These are phyloP conservation scores for Dreissena rostriformis DNA, from an alignment of 1,140 invertebrate genomes.

Conservation along the genomic window DNA sequence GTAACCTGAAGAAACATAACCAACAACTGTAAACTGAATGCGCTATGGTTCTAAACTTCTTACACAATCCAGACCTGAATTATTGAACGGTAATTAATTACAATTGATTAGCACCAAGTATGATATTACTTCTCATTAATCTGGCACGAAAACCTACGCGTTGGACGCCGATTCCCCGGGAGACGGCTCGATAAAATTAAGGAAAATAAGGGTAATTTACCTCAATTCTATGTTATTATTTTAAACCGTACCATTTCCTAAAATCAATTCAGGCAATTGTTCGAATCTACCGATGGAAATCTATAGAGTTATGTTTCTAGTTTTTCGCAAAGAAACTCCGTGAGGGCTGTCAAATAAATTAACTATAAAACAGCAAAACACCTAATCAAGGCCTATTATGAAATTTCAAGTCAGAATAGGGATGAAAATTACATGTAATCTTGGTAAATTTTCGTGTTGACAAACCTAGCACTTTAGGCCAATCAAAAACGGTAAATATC, in stretches of 20 bases:
- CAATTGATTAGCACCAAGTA: slow-evolving; percentile 45
- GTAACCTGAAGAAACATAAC: too few relatives aligned
- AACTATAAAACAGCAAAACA: slow-evolving; percentile 69
- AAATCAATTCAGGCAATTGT: slow-evolving; percentile 62
- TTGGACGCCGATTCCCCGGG: slow-evolving; percentile 5
- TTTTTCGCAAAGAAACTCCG: slow-evolving; percentile 34
- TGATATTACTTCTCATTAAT: slow-evolving; percentile 17
- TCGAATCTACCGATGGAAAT: slow-evolving; percentile 14
- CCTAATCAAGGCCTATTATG: slow-evolving; percentile 74
- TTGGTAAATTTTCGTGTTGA: slow-evolving; percentile 73
- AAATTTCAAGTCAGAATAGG: slow-evolving; percentile 72
- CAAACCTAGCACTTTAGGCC: slow-evolving; percentile 73
- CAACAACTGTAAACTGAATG: too few relatives aligned
- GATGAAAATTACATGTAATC: slow-evolving; percentile 74
- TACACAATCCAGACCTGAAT: too few relatives aligned
- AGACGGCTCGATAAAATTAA: slow-evolving; percentile 65
- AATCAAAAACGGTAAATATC: slow-evolving; percentile 73
- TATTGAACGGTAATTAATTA: slow-evolving; percentile 39
- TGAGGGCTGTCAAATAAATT: slow-evolving; percentile 75
- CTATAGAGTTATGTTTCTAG: not conserved
- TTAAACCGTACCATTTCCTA: slow-evolving; percentile 66
- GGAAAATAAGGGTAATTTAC: slow-evolving; percentile 71
- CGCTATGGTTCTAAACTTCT: too few relatives aligned
- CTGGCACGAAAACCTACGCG: not conserved
- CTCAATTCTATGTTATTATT: slow-evolving; percentile 70